Percentiles rank a stretch among this genome's conserved stretches.
phyloP scores from a whole-genome alignment of 2,113 vertebrate genomes.

The Lagenorhynchus albirostris region DNA sequence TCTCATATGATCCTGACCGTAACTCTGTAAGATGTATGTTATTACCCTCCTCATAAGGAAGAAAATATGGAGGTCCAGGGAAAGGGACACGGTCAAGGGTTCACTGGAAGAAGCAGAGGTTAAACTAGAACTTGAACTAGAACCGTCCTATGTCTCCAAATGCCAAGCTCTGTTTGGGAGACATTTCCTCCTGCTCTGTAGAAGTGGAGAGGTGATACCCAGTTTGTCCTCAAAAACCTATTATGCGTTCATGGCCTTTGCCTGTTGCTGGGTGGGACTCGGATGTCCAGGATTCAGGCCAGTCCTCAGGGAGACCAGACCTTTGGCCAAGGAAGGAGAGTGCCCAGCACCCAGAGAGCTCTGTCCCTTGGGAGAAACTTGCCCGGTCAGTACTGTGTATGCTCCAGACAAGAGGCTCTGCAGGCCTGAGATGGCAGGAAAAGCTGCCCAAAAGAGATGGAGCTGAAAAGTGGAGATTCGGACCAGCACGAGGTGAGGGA shows the following conservation, averaged over 20 bases:
- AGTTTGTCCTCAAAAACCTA: not conserved
- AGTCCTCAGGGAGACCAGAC: not conserved
- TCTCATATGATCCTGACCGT: not conserved
- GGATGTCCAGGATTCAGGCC: not conserved
- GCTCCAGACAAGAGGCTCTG: not conserved
- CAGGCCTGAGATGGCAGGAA: not conserved
- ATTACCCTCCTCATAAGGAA: not conserved
- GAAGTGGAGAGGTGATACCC: not conserved
- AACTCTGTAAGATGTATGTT: not conserved
- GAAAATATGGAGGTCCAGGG: not conserved
- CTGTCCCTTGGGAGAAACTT: not conserved
- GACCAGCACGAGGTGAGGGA: not conserved
- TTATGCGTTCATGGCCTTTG: not conserved
- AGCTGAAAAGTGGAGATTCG: rapidly evolving
- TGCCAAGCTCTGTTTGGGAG: not conserved
- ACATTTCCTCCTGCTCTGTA: not conserved
- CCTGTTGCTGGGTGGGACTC: not conserved
- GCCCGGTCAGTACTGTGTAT: not conserved
- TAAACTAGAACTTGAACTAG: not conserved
- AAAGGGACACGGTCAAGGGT: not conserved
- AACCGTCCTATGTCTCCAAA: not conserved
- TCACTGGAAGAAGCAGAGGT: not conserved
- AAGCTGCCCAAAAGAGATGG: not conserved
- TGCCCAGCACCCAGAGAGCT: not conserved
- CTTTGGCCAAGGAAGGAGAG: not conserved